Evolutionary conservation across 2,888 invertebrate genomes (phyloP).

Genomic region (Orthonychiurus folsomi): DNA sequence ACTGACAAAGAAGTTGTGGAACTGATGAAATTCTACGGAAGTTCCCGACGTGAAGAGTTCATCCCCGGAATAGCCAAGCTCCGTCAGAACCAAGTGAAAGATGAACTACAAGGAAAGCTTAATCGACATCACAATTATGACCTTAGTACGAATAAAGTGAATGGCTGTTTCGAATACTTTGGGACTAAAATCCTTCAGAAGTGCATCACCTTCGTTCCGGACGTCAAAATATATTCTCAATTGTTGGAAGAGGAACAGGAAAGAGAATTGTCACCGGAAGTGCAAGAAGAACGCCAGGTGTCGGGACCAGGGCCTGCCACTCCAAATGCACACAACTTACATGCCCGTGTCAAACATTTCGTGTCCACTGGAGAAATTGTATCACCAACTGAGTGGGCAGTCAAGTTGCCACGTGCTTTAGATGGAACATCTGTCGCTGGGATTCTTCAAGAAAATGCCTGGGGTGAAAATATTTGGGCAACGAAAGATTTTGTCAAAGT

Average conservation of each 20-base stretch:
- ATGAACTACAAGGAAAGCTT: too few relatives aligned
- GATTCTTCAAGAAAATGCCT: neutral
- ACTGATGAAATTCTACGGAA: slow-evolving; percentile 21
- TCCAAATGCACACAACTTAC: slow-evolving; percentile 4
- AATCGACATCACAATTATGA: too few relatives aligned
- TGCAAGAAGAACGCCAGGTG: slow-evolving; percentile 20
- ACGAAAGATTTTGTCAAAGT: slow-evolving; percentile 16
- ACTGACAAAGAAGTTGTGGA: slow-evolving; percentile 17
- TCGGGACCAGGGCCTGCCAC: slow-evolving; percentile 13
- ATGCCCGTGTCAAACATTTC: slow-evolving; percentile 7
- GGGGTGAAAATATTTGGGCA: slow-evolving; percentile 13
- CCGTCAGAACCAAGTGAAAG: slow-evolving; percentile 14
- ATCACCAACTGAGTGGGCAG: slow-evolving; percentile 5
- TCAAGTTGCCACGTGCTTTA: slow-evolving; percentile 14
- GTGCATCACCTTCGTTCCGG: too few relatives aligned
- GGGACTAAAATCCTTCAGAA: too few relatives aligned
- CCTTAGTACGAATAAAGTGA: too few relatives aligned
- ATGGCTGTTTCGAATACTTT: too few relatives aligned
- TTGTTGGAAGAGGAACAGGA: slow-evolving; percentile 32
- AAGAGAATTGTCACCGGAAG: slow-evolving; percentile 25
- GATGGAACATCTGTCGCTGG: slow-evolving; percentile 11
- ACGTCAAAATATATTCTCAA: slow-evolving; percentile 2
- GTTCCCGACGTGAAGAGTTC: slow-evolving; percentile 1
- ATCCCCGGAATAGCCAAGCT: slow-evolving; percentile 17
- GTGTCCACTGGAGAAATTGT: slow-evolving; percentile 9